Conservation (phyloP, 2,113 vertebrate genomes). For the Bos indicus region DNA sequence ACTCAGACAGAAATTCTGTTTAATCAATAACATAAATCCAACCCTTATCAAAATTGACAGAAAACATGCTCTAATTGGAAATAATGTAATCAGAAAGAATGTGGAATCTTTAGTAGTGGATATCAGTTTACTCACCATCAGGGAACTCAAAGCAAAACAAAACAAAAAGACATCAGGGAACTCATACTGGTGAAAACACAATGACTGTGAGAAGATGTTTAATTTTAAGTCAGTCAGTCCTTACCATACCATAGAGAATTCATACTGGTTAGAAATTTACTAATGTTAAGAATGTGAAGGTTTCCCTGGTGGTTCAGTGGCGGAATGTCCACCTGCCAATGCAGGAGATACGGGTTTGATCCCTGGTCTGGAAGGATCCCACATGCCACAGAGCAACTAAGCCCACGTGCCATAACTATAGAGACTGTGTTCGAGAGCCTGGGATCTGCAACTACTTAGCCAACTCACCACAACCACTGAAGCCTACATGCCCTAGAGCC, state of each 20-base stretch:
- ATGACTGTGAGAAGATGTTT: background rate
- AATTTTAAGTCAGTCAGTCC: background rate
- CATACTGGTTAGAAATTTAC: background rate
- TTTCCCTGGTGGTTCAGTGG: background rate
- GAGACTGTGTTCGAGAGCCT: background rate
- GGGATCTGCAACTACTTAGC: background rate
- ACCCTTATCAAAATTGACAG: background rate
- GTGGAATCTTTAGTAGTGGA: background rate
- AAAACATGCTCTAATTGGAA: background rate
- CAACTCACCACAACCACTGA: background rate
- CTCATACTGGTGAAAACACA: conserved; percentile 2
- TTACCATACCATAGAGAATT: background rate
- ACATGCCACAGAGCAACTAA: background rate
- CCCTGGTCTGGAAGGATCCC: background rate
- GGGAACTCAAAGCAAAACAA: background rate
- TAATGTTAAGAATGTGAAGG: background rate
- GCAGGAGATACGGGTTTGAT: background rate
- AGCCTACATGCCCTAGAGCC: background rate
- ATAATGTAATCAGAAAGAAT: background rate
- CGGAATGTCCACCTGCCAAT: background rate
- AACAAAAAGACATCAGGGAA: conserved; percentile 9
- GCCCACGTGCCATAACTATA: background rate
- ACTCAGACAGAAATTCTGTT: background rate
- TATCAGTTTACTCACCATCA: background rate
- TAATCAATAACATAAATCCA: background rate